Conservation (phyloP, 2,113 vertebrate genomes). For the Ictalurus furcatus region DNA sequence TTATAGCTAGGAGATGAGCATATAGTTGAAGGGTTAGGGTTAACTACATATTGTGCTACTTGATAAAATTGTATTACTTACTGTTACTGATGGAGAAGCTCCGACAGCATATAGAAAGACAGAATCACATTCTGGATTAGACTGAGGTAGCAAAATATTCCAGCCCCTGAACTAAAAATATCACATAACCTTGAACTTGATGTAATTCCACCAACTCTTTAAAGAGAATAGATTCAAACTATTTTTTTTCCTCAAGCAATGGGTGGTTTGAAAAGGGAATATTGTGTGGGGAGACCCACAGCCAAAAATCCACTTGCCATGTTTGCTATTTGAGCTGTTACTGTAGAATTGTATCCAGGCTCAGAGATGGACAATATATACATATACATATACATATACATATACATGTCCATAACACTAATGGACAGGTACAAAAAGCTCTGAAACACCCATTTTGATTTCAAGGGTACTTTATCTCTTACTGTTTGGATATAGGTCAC, state of each 20-base stretch:
- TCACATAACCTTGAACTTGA: neutral
- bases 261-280: neutral
- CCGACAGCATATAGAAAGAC: neutral
- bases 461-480: neutral
- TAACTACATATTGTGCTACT: neutral
- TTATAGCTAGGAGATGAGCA: neutral
- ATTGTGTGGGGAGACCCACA: neutral
- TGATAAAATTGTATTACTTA: neutral
- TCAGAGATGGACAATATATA: neutral
- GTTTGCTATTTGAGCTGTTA: neutral
- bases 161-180: neutral
- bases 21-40: neutral
- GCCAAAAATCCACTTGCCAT: neutral
- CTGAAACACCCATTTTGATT: neutral
- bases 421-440: neutral
- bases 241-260: neutral
- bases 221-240: neutral
- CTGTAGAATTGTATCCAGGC: neutral
- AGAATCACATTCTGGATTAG: neutral
- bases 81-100: neutral
- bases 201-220: neutral
- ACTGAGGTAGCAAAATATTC: neutral
- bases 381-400: neutral
- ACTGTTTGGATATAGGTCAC: neutral
- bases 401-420: neutral